Percentiles rank a stretch among this genome's conserved stretches.
Evolutionary conservation across 2,113 vertebrate species (phyloP).

Genomic region (Periophthalmus modestus): DNA sequence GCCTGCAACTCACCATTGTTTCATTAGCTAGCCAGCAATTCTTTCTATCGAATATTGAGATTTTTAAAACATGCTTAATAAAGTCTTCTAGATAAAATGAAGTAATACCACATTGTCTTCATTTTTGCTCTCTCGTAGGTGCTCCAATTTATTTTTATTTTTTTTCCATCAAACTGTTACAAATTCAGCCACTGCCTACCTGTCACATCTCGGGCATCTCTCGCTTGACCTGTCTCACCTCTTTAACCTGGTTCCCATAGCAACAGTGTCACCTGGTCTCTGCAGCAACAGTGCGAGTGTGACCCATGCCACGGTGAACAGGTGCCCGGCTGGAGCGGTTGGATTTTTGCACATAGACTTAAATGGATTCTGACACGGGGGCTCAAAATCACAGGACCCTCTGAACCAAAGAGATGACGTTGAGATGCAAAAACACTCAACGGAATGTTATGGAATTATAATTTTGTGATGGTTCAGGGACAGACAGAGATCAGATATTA

Average conservation of each 20-base stretch:
- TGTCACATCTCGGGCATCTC: not conserved
- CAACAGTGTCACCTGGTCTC: not conserved
- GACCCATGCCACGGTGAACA: conserved; percentile 24
- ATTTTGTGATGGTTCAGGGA: not conserved
- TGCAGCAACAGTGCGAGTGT: not conserved
- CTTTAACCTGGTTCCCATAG: not conserved
- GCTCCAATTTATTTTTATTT: too few species aligned
- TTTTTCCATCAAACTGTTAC: not conserved
- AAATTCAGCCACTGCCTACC: not conserved
- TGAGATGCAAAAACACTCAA: not conserved
- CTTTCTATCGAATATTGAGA: too few species aligned
- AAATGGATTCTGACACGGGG: conserved; percentile 70
- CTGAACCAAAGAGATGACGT: conserved; percentile 5
- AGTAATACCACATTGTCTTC: too few species aligned
- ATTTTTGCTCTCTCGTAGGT: too few species aligned
- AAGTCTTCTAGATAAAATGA: too few species aligned
- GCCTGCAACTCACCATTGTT: too few species aligned
- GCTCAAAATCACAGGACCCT: not conserved
- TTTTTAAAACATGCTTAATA: too few species aligned
- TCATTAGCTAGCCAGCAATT: too few species aligned
- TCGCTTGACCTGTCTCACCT: not conserved
- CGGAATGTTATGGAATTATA: not conserved
- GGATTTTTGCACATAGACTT: conserved; percentile 67
- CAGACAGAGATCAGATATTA: not conserved
- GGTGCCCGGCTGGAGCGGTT: conserved; percentile 40